phyloP scores from a whole-genome alignment of 2,888 invertebrate genomes.

The Hydroisotoma schaefferi region DNA sequence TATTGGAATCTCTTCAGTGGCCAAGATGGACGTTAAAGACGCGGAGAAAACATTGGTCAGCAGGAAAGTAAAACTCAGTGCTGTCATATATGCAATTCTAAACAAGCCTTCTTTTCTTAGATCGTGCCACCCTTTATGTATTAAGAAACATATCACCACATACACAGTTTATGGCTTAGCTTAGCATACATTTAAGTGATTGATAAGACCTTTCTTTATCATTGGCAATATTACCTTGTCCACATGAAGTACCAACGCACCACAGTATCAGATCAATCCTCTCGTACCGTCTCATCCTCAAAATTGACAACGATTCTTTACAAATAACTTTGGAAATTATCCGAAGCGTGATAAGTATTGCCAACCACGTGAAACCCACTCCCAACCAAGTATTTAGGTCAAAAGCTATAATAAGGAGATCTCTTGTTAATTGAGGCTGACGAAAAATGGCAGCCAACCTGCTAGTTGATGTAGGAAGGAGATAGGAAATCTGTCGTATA shows the following conservation, averaged over 20 bases:
- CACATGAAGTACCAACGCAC: too few relatives aligned
- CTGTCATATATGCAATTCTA: neutral
- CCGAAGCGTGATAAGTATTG: neutral
- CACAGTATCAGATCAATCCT: too few relatives aligned
- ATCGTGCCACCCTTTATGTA: conserved; percentile 9
- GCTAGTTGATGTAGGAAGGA: conserved; percentile 11
- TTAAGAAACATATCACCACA: too few relatives aligned
- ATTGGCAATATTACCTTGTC: too few relatives aligned
- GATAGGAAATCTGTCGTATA: conserved; percentile 18
- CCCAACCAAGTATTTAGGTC: neutral
- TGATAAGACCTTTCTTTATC: too few relatives aligned
- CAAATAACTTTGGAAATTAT: too few relatives aligned
- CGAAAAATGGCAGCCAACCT: conserved; percentile 23
- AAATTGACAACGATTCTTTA: too few relatives aligned
- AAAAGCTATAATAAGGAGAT: neutral
- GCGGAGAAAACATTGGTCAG: neutral
- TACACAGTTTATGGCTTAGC: too few relatives aligned
- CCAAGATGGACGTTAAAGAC: conserved; percentile 8
- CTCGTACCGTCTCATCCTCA: too few relatives aligned
- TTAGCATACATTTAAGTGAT: too few relatives aligned
- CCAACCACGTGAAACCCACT: neutral
- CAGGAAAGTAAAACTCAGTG: neutral
- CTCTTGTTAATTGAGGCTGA: conserved; percentile 16
- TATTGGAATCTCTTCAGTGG: conserved; percentile 26
- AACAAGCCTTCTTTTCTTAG: neutral